phyloP scores from a whole-genome alignment of 1,140 invertebrate species.

The Panonychus citri region DNA sequence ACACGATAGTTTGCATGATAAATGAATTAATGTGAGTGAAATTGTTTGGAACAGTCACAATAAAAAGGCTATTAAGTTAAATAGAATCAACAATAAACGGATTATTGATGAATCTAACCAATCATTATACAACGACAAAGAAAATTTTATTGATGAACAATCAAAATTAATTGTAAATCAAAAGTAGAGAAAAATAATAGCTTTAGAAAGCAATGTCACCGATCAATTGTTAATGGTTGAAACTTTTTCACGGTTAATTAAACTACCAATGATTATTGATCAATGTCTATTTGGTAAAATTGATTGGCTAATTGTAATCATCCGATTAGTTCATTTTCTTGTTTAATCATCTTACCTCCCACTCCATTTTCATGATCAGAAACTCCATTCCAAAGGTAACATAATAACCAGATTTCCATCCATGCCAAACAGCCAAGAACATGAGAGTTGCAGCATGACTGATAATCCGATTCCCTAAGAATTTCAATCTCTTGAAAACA shows the following conservation, averaged over 20 bases:
- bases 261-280: background rate
- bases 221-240: no score
- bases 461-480: constrained; percentile 55
- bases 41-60: no score
- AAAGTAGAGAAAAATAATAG: no score
- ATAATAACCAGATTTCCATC: constrained; percentile 65
- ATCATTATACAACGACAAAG: no score
- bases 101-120: no score
- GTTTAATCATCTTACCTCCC: constrained; percentile 38
- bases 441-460: constrained; percentile 55
- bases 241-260: no score
- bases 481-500: constrained; percentile 70
- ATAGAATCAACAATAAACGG: no score
- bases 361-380: constrained; percentile 59
- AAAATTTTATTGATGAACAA: no score
- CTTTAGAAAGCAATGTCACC: no score
- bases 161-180: no score
- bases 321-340: background rate
- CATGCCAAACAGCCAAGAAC: constrained; percentile 83
- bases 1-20: background rate
- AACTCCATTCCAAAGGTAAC: constrained; percentile 77
- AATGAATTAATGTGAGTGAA: no score
- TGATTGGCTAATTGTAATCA: background rate
- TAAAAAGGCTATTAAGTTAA: no score
- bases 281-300: background rate